Evolutionary conservation across 2,113 vertebrate species (phyloP).

Genomic region (Colius striatus): DNA sequence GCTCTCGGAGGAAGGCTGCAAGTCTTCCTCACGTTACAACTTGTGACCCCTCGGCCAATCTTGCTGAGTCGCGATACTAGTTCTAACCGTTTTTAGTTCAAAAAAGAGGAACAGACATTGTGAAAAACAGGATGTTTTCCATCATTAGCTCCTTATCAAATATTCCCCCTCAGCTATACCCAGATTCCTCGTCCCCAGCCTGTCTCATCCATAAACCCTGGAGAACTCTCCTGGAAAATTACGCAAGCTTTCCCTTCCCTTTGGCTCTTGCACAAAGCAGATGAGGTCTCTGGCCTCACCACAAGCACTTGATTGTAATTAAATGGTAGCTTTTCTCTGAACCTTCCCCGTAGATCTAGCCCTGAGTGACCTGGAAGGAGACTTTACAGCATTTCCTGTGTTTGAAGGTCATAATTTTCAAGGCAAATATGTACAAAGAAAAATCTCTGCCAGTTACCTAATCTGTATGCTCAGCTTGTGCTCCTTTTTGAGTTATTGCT

Average conservation of each 20-base stretch:
- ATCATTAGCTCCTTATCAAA: no score
- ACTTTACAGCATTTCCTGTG: background rate
- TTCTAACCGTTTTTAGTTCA: background rate
- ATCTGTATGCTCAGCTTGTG: background rate
- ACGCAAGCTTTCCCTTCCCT: background rate
- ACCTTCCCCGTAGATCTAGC: background rate
- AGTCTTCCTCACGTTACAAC: no score
- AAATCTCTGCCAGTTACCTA: background rate
- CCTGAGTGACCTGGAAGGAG: background rate
- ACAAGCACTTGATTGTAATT: background rate
- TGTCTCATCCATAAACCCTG: background rate
- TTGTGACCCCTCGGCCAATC: no score
- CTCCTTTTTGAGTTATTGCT: background rate
- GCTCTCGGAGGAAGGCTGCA: no score
- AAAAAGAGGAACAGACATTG: no score
- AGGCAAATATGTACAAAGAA: background rate
- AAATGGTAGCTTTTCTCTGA: background rate
- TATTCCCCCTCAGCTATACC: background rate
- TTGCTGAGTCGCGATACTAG: no score
- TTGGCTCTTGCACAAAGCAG: background rate
- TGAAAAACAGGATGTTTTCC: no score
- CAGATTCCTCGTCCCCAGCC: background rate
- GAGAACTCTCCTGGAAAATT: background rate
- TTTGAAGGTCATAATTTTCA: background rate
- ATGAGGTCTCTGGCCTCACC: background rate